A percentile compares a stretch with the other conserved stretches of the same genome.
phyloP scores from a whole-genome alignment of 2,113 vertebrate genomes.

The Bubalus kerabau region DNA sequence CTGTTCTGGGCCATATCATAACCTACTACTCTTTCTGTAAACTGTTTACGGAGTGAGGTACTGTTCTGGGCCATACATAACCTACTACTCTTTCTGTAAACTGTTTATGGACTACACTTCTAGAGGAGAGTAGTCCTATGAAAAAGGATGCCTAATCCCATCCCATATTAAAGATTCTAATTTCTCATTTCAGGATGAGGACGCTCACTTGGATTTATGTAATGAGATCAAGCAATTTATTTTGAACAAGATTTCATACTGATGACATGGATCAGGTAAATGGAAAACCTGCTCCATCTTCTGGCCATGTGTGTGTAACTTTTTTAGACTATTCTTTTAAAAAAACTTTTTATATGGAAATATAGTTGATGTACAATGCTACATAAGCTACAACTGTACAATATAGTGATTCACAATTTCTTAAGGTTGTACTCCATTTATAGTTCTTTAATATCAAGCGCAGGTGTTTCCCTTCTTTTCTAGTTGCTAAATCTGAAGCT shows the following conservation, averaged over 20 bases:
- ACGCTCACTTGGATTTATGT: not conserved
- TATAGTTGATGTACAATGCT: not conserved
- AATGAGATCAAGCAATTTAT: not conserved
- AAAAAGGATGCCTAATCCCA: not conserved
- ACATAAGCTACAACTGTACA: not conserved
- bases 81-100: not conserved
- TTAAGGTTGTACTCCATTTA: not conserved
- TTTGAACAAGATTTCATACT: not conserved
- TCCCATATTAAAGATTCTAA: not conserved
- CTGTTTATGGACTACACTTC: not conserved
- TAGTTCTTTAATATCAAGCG: not conserved
- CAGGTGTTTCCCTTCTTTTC: not conserved
- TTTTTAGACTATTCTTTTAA: not conserved
- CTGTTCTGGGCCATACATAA: not conserved
- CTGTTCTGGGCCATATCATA: not conserved
- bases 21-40: not conserved
- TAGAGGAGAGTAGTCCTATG: not conserved
- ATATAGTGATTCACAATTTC: not conserved
- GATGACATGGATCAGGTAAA: rapidly evolving
- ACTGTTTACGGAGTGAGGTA: not conserved
- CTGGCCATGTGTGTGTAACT: not conserved
- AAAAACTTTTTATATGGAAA: not conserved
- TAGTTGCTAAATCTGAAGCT: not conserved
- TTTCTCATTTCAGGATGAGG: not conserved
- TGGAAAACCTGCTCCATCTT: conserved; percentile 38